phyloP scores from a whole-genome alignment of 1,140 invertebrate species.

The Aporrectodea caliginosa region DNA sequence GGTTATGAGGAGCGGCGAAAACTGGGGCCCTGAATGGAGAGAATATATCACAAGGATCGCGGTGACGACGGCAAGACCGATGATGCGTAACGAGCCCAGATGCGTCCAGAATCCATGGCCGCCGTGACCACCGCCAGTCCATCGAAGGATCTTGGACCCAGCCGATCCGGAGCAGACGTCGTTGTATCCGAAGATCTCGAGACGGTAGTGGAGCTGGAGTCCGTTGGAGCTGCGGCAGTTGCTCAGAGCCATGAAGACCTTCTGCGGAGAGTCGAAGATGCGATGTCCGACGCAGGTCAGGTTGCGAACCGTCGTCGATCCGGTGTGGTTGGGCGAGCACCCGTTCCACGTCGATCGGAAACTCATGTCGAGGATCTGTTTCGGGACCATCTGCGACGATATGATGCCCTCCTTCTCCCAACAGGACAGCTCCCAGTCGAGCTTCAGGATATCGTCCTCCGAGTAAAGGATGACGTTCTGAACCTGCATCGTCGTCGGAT shows the following conservation, averaged over 20 bases:
- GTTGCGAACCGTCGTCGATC: neutral
- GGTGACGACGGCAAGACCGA: neutral
- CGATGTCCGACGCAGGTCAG: constrained; percentile 21
- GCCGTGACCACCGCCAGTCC: too few relatives aligned
- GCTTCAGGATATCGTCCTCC: constrained; percentile 13
- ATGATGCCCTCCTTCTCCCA: constrained; percentile 31
- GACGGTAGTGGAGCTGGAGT: constrained; percentile 18
- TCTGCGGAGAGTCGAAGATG: neutral
- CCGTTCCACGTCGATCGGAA: constrained; percentile 26
- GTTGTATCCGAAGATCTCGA: constrained; percentile 23
- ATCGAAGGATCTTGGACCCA: too few relatives aligned
- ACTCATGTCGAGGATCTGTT: constrained; percentile 28
- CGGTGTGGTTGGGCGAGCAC: constrained; percentile 6
- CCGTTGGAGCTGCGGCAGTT: constrained; percentile 27
- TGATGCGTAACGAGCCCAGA: neutral
- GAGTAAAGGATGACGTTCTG: constrained; percentile 27
- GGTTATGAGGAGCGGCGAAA: neutral
- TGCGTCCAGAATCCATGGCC: too few relatives aligned
- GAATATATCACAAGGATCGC: neutral
- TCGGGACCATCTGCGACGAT: neutral
- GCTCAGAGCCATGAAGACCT: constrained; percentile 28
- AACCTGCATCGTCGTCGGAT: constrained; percentile 25
- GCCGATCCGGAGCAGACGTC: neutral
- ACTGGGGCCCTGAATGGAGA: neutral
- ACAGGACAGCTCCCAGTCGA: constrained; percentile 18